Evolutionary conservation across 1,140 invertebrate species (phyloP), one percentile per base, ranked within the genome.

Genomic region (Solenopsis fugax): DNA sequence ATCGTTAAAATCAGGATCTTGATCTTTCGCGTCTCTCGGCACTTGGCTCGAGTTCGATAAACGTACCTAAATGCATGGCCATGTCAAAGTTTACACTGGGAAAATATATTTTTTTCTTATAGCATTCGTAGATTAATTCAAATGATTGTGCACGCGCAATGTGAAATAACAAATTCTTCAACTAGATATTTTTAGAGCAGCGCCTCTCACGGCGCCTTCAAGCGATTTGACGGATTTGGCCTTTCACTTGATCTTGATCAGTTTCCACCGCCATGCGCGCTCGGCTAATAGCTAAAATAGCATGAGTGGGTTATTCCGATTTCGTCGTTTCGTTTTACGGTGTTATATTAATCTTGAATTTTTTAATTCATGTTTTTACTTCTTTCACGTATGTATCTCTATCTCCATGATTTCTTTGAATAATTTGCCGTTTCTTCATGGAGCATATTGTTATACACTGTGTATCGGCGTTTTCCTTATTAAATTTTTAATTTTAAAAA

Each of bases 191-290:
- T 90, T 89, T 80, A 78, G 85, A 75, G 16, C 62, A 13, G 71
- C 18, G 60, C 21, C 41, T 75, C 69, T 75, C 56, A 29, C n/a
- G 62, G 81, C 60, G 52, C 88, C 72, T 86, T 89, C 41, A 6
- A 45, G 65, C 56, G 65, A 87, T 77, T 71, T 82, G 62, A 69
- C 81, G 50, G 65, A 87, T 77, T 71, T 82, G 62, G 75, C 81
- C 76, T 92, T 91, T 91, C 62, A 88, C 84, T 91, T 86, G 87
- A 90, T 89, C 86, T 90, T 85, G 86, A 78, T 24, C 86, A 80
- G 54, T 58, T 73, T 58, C 1, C 37, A 18, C 24, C n/a, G 56
- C 50, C 45, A 41, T 10, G 10, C 16, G 29, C 18, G 29, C 18
- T 37, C 50, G 7, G 48, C n/a, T 50, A 29, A 50, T 34, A 13